Base-by-base conservation (phyloP, 2,113 vertebrate genomes). In the Limnothrissa miodon region DNA sequence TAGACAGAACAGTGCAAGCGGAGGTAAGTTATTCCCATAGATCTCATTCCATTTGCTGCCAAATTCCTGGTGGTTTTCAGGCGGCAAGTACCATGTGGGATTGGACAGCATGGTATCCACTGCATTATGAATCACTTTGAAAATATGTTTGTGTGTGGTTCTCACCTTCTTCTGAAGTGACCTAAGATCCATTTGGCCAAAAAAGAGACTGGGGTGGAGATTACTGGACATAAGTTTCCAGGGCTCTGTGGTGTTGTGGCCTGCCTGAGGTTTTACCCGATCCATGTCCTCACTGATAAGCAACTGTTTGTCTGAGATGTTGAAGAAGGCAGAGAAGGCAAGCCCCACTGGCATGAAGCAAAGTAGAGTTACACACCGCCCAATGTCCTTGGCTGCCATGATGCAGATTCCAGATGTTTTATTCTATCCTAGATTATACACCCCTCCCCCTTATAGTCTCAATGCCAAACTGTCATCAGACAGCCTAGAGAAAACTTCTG, bases 31-130 rank as follows among this genome's bases (percentile, higher is more conserved):
- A 92, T 99, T 99, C 39, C 98, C 98, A 83, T 99, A 99, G 89
- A 99, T 97, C 93, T 99, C 98, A 89, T 99, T 99, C 98, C 98
- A 99, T 93, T 98, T 99, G 82, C 96, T 95, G 36, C 96, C 92
- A 91, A 99, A 99, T 89, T 97, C 96, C 83, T 89, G 91, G 0
- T 99, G 96, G 90, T 96, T 98, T 84, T 89, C 94, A 78, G 98
- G 98, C 86, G 98, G 97, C 90, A 98, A 94, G 93, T 98, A 99
- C 89, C 95, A 92, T 0, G 95, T 90, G 0, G 95, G 93, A 45
- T 95, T 98, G 78, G 97, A 96, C 4, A 99, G 87, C 97, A 99
- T 99, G 62, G 91, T 92, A 10, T 85, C 94, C 48, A 97, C 97
- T 0, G 96, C 97, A 88, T 95, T 94, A 42, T 36, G 90, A 90